These are phyloP conservation scores for Hypothenemus hampei DNA, from an alignment of 1,140 invertebrate species.

Conservation along the genomic window DNA sequence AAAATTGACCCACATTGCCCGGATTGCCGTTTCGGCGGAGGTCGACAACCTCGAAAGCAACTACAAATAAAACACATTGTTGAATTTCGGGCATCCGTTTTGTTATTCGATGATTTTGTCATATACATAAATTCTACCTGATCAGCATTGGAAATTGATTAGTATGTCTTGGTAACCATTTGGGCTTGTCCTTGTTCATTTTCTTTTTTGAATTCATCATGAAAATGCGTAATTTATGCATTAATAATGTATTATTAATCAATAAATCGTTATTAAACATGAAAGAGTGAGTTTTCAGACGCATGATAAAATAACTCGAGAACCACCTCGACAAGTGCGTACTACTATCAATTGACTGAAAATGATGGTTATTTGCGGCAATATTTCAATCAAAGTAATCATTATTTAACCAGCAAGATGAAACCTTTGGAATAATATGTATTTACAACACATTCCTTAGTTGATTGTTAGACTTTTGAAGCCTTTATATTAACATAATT, in stretches of 20 bases:
- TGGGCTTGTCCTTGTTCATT: no score
- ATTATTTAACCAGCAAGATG: constrained; percentile 9
- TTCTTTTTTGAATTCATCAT: no score
- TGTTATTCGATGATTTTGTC: constrained; percentile 14
- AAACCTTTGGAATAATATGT: constrained; percentile 13
- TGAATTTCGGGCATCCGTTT: constrained; percentile 25
- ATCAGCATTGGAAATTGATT: constrained; percentile 17
- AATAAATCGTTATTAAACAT: no score
- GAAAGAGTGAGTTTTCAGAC: no score
- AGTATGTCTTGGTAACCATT: no score
- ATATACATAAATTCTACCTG: constrained; percentile 17
- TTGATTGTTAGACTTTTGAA: not conserved
- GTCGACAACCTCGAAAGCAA: constrained; percentile 14
- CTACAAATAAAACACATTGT: constrained; percentile 26
- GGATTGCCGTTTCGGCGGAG: constrained; percentile 20
- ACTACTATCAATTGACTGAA: not conserved
- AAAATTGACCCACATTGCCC: constrained; percentile 33
- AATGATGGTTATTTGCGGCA: constrained; percentile 2
- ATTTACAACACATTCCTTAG: constrained; percentile 2
- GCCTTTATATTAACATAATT: no score
- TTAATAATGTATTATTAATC: no score
- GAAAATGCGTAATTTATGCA: no score
- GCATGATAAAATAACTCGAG: no score
- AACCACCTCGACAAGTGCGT: no score
- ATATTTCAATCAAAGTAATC: constrained; percentile 11